phyloP scores from a whole-genome alignment of 1,140 invertebrate genomes.

The Ips nitidus region DNA sequence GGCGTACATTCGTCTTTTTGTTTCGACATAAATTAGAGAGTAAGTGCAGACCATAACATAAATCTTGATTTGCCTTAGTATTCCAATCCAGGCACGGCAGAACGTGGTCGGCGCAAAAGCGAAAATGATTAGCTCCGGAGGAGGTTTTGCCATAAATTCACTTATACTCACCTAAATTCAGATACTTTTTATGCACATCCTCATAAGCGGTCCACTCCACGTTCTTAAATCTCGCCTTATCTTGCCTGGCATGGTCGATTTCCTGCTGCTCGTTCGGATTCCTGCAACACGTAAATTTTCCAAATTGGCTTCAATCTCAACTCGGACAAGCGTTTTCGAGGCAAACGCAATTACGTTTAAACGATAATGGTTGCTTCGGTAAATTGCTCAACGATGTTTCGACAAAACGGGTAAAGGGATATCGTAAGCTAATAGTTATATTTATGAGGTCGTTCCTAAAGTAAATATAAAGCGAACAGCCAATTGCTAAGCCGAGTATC shows the following conservation, averaged over 20 bases:
- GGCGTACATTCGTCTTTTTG: constrained; percentile 23
- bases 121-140: constrained; percentile 8
- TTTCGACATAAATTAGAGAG: constrained; percentile 29
- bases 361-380: background rate
- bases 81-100: constrained; percentile 18
- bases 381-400: constrained; percentile 2
- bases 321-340: background rate
- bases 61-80: constrained; percentile 30
- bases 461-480: constrained; percentile 10
- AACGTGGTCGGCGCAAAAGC: constrained; percentile 6
- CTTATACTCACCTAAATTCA: constrained; percentile 74
- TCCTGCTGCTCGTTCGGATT: constrained; percentile 86
- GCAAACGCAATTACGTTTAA: constrained; percentile 2
- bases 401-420: constrained; percentile 7
- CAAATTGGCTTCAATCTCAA: background rate
- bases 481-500: constrained; percentile 13
- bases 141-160: background rate
- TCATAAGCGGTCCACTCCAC: constrained; percentile 92
- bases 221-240: constrained; percentile 76
- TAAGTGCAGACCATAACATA: constrained; percentile 30
- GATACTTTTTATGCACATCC: constrained; percentile 87
- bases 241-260: constrained; percentile 69
- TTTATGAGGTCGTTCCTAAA: constrained; percentile 11
- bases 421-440: constrained; percentile 11
- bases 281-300: constrained; percentile 14